Evolutionary conservation across 1,140 invertebrate species (phyloP), one percentile per base, ranked within the genome.

Genomic region (Apis cerana): DNA sequence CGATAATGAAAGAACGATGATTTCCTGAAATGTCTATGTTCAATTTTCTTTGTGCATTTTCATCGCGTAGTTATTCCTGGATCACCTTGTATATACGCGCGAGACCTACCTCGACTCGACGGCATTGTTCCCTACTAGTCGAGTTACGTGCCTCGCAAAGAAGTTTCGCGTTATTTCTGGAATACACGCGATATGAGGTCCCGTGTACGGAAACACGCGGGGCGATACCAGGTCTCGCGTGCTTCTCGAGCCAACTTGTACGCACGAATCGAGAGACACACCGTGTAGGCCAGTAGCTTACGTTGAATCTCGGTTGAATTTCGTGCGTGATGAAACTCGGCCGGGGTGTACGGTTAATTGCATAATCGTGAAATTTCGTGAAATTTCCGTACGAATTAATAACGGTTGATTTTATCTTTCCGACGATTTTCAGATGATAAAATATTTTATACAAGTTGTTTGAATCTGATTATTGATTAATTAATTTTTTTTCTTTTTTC

Each of bases 131-230:
- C 64, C 64, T 15, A 75, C 59, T 82, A 64, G 80, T 64, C 82
- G 54, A 50, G 62, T 78, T 81, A 85, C 85, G 64, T 87, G 81
- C 74, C 50, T 50, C 52, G 82, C 79, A 68, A 88, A 87, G 80
- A 81, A 87, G 77, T 88, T 75, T 87, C 43, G 59, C 64, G 52
- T 87, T 88, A 87, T 87, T 88, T 88, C 86, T 87, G 62, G 82
- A 84, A 48, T 81, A 84, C 68, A 84, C 77, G 77, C 87, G 82
- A 87, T 87, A 77, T 52, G 15, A 59, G 0, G 54, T 58, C 58
- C n/a, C 43, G 50, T 17, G n/a, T 52, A 75, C 10, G 56, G n/a
- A 50, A 82, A 27, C 50, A 64, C 59, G 50, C 1, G 27, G 62
- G 50, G 69, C 56, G 69, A 67, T 64, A 58, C 50, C 79, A n/a